Evolutionary conservation across 2,113 vertebrate species (phyloP), one percentile per base, ranked within the genome.

Genomic region (Carettochelys insculpta): DNA sequence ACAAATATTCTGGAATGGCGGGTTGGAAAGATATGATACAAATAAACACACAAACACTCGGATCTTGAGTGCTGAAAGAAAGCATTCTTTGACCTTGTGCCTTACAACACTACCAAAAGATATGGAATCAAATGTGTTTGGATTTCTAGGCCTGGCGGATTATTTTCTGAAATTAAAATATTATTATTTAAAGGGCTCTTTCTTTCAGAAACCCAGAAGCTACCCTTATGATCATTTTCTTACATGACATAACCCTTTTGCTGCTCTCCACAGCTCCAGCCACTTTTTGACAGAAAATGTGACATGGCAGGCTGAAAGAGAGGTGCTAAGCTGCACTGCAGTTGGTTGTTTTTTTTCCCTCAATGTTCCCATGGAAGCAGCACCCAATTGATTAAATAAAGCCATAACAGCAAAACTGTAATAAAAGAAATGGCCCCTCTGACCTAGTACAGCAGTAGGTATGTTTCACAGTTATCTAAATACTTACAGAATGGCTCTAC

Each of bases 401-500:
- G 41, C 1, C 0, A 73, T 16, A 71, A 83, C 0, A 0, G 2
- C n/a, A 75, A 47, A 54, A 50, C 5, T n/a, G 14, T 31, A 5
- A 8, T 47, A 38, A 78, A 73, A 43, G 8, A 7, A 52, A 41
- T 27, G 3, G 6, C 22, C 17, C 34, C n/a, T 22, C 29, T 13
- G 48, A n/a, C 27, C 51, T 19, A 1, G 8, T 13, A 31, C 34
- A 51, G 45, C 5, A 75, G 38, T 29, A 41, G 38, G 22, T 77
- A 48, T 50, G 19, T 71, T 54, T 65, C 10, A 51, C 25, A 3
- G 11, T 77, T 24, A 29, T 85, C 0, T 2, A 54, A 68, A 81
- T 38, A 73, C 56, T 77, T 11, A 5, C 45, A 7, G 80, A 6
- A 61, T 34, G 6, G 43, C 29, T 53, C 12, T 8, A 11, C 54